These are phyloP conservation scores for Neopipo cinnamomea DNA, from an alignment of 2,113 vertebrate genomes.

Conservation along the genomic window DNA sequence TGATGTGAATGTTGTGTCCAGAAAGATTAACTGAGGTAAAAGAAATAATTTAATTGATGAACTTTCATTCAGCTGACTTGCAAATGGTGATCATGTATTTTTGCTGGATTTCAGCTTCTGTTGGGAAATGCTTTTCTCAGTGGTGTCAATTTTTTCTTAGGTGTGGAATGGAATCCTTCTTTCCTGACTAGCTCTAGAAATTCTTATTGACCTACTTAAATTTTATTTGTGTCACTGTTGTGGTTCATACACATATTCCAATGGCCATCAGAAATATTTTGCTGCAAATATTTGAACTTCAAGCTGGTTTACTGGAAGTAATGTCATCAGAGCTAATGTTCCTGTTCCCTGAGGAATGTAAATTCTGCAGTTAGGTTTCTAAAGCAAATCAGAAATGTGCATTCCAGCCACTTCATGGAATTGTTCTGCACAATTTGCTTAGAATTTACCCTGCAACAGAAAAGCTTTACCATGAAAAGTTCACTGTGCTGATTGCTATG, in stretches of 20 bases:
- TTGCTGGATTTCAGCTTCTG: not conserved
- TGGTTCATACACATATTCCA: not conserved
- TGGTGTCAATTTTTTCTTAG: not conserved
- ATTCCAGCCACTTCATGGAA: not conserved
- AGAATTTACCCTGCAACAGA: not conserved
- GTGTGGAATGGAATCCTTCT: not conserved
- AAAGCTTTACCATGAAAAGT: not conserved
- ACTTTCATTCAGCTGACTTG: not conserved
- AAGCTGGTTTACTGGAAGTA: constrained; percentile 9
- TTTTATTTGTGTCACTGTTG: not conserved
- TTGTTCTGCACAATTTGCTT: not conserved
- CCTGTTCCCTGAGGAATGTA: constrained; percentile 7
- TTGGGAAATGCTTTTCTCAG: not conserved
- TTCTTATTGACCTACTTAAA: not conserved
- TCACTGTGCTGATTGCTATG: not conserved
- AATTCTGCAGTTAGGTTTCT: constrained; percentile 16
- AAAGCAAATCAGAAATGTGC: constrained; percentile 5
- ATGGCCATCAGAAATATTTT: not conserved
- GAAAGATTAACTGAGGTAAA: not conserved
- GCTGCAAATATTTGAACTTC: constrained; percentile 19
- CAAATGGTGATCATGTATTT: not conserved
- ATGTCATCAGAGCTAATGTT: not conserved
- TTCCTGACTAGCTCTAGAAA: not conserved
- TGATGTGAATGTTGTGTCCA: not conserved
- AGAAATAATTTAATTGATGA: not conserved